These are phyloP conservation scores for Asteroscopus sphinx DNA, from an alignment of 2,888 invertebrate genomes.

Conservation along the genomic window DNA sequence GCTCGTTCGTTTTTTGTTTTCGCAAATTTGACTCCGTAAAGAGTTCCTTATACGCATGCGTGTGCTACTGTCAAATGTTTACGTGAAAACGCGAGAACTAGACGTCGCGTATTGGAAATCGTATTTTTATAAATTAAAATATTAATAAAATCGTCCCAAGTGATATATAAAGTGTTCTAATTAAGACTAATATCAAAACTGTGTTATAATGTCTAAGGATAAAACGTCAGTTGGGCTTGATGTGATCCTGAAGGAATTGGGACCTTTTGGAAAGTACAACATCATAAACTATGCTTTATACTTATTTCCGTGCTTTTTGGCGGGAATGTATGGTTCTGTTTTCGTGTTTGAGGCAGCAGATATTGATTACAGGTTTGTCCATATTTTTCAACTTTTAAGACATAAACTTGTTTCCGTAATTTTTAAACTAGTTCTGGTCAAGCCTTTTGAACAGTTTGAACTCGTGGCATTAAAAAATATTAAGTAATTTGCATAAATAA, in stretches of 20 bases:
- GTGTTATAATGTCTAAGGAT: conserved; percentile 70
- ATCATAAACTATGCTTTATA: conserved; percentile 81
- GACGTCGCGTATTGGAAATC: conserved; percentile 18
- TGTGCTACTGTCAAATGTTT: conserved; percentile 45
- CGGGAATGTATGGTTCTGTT: conserved; percentile 83
- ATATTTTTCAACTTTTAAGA: conserved; percentile 8
- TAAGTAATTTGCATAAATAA: neutral
- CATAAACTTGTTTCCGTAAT: neutral
- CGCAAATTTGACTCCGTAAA: conserved; percentile 28
- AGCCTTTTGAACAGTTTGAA: conserved; percentile 1
- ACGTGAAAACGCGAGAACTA: conserved; percentile 20
- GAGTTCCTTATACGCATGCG: conserved; percentile 48
- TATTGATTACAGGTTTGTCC: conserved; percentile 78
- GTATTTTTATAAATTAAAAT: conserved; percentile 48
- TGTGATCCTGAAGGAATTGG: conserved; percentile 75
- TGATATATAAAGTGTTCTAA: conserved; percentile 51
- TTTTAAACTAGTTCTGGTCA: neutral
- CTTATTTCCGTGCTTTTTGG: conserved; percentile 81
- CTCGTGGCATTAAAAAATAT: neutral
- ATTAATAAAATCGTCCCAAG: conserved; percentile 18
- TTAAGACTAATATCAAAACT: conserved; percentile 52
- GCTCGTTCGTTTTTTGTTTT: conserved; percentile 33
- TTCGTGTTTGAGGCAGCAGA: conserved; percentile 84
- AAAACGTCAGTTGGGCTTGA: conserved; percentile 72
- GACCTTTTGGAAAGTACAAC: conserved; percentile 82